These are phyloP conservation scores for Plusia festucae DNA, from an alignment of 2,888 invertebrate genomes.

Conservation along the genomic window DNA sequence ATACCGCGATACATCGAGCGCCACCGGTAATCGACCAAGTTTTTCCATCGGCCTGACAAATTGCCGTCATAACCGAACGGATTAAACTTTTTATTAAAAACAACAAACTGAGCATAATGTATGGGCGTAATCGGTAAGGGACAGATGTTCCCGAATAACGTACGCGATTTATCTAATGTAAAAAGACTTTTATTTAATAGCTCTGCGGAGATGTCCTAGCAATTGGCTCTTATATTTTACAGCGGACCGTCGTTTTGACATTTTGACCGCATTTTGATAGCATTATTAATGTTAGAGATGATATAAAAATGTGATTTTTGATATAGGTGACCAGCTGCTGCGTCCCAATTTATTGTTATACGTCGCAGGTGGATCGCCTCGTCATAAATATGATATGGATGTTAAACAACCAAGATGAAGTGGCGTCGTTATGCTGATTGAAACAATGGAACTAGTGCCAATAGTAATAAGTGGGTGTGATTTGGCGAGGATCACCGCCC, in stretches of 20 bases:
- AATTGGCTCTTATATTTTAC: conserved; percentile 85
- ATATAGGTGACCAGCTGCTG: conserved; percentile 79
- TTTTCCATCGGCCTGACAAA: conserved; percentile 88
- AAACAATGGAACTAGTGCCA: conserved; percentile 78
- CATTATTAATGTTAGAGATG: conserved; percentile 82
- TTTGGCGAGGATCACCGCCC: conserved; percentile 71
- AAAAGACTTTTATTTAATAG: conserved; percentile 89
- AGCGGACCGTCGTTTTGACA: conserved; percentile 80
- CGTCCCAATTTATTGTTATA: conserved; percentile 78
- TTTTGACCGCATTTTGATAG: conserved; percentile 82
- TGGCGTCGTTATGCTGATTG: conserved; percentile 66
- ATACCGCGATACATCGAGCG: conserved; percentile 69
- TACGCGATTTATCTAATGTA: conserved; percentile 88
- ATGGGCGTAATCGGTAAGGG: conserved; percentile 87
- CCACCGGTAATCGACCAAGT: conserved; percentile 86
- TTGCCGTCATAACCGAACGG: conserved; percentile 88
- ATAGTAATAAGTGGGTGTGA: conserved; percentile 80
- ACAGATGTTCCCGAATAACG: conserved; percentile 88
- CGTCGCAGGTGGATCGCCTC: conserved; percentile 69
- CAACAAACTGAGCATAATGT: conserved; percentile 89
- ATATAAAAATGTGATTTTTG: conserved; percentile 85
- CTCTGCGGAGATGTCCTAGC: conserved; percentile 85
- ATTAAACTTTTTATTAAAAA: conserved; percentile 90
- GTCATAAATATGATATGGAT: conserved; percentile 63
- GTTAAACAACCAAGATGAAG: conserved; percentile 67